Percentiles rank a stretch among this genome's conserved stretches.
Evolutionary conservation across 2,113 vertebrate species (phyloP).

Genomic region (Helogale parvula): DNA sequence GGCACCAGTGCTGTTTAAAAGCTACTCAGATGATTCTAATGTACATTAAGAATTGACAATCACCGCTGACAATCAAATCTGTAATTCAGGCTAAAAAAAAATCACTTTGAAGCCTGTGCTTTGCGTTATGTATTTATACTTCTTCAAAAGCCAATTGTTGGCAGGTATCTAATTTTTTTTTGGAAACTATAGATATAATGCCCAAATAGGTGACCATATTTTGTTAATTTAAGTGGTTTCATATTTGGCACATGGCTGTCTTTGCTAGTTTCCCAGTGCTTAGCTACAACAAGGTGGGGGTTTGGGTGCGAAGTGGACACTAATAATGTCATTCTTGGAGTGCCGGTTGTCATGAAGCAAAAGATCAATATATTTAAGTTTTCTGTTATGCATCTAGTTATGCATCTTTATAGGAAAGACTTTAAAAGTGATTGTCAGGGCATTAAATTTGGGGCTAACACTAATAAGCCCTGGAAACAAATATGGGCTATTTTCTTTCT

Average conservation of each 20-base stretch:
- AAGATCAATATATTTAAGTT: background rate
- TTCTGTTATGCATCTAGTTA: background rate
- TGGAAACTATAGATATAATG: background rate
- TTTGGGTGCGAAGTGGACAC: background rate
- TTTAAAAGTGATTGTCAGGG: background rate
- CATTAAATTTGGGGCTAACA: background rate
- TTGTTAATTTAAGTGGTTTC: background rate
- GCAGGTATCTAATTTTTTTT: slow-evolving; percentile 12
- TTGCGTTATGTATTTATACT: background rate
- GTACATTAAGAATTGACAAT: background rate
- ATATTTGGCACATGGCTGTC: background rate
- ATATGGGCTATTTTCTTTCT: background rate
- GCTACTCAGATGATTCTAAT: background rate
- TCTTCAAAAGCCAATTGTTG: background rate
- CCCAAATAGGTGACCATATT: background rate
- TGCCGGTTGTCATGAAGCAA: background rate
- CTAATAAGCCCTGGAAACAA: background rate
- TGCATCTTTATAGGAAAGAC: background rate
- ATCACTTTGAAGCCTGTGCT: background rate
- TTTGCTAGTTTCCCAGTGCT: background rate
- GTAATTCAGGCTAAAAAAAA: background rate
- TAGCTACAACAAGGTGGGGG: background rate
- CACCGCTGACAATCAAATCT: background rate
- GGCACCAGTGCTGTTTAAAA: background rate
- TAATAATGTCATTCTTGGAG: background rate